These are phyloP conservation scores for Prorops nasuta DNA, from an alignment of 1,140 invertebrate genomes.

Conservation along the genomic window DNA sequence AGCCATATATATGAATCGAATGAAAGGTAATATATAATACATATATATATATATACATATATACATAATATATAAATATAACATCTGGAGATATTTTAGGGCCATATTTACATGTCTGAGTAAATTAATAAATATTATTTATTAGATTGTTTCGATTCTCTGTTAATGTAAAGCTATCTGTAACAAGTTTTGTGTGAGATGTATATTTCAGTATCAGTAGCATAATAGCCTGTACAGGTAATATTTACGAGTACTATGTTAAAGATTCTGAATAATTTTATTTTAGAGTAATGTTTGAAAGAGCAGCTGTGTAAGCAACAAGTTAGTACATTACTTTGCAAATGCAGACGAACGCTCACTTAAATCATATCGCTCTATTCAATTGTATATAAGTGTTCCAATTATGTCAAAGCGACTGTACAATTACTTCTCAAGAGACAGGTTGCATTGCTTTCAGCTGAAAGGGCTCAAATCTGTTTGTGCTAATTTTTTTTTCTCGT, in stretches of 20 bases:
- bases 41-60: conserved; percentile 14
- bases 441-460: conserved; percentile 20
- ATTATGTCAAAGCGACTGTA: conserved; percentile 20
- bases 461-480: conserved; percentile 19
- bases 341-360: conserved; percentile 4
- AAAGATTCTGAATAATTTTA: conserved; percentile 15
- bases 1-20: background rate
- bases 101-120: no score
- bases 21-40: conserved; percentile 12
- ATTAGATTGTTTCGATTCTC: no score
- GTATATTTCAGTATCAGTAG: conserved; percentile 30
- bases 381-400: conserved; percentile 37
- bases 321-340: background rate
- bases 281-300: conserved; percentile 7
- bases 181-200: conserved; percentile 24
- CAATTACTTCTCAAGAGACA: conserved; percentile 12
- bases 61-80: conserved; percentile 6
- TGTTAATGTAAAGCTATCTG: background rate
- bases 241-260: conserved; percentile 16
- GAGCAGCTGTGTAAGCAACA: no score
- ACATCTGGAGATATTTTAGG: background rate
- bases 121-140: no score
- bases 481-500: conserved; percentile 3
- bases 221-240: conserved; percentile 27
- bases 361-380: conserved; percentile 26